Base-by-base conservation (phyloP, 2,113 vertebrate genomes). In the Salvelinus alpinus region DNA sequence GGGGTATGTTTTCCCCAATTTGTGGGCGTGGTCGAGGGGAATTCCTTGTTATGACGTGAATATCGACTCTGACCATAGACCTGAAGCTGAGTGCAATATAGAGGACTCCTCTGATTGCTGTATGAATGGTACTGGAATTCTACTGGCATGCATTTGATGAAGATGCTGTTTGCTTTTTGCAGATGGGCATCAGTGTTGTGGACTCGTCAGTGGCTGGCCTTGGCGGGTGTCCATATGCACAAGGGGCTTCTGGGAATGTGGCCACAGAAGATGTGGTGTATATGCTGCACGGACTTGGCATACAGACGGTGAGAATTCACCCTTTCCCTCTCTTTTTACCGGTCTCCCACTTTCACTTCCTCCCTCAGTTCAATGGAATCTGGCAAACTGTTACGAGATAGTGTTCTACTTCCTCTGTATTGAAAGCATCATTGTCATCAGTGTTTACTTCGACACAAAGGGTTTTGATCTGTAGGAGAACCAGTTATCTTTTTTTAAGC, bases 241-340 rank as follows among this genome's bases (percentile, higher is more conserved):
- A 92, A 59, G 97, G 97, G n/a, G 98, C 98, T 0, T 97, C 97
- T 0, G 98, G 98, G 20, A 99, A 99, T 9, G 93, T 99, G 73
- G 96, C 98, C 3, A 99, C 97, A 0, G 98, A 99, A 88, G 98
- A 99, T 76, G 90, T 99, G 1, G 94, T 99, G 65, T 99, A 99
- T 85, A 99, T 99, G 98, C 92, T 99, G 16, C 85, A 96, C 0
- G 98, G 98, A 22, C 92, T 99, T 79, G 96, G 97, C 27, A 96
- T 99, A 85, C 93, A 96, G 80, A 99, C 97, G 1, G 98, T 99
- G 84, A 94, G 95, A 64, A 67, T 8, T 22, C 22, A 0, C 59
- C 24, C 24, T 29, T n/a, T 69, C 38, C 1, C 9, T 48, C 11
- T 48, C n/a, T 68, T n/a, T 59, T 44, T 44, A 44, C 38, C 25